Evolutionary conservation across 92 coral and sea anemone species (phyloP).

Genomic region (Epizoanthus illoricatus): DNA sequence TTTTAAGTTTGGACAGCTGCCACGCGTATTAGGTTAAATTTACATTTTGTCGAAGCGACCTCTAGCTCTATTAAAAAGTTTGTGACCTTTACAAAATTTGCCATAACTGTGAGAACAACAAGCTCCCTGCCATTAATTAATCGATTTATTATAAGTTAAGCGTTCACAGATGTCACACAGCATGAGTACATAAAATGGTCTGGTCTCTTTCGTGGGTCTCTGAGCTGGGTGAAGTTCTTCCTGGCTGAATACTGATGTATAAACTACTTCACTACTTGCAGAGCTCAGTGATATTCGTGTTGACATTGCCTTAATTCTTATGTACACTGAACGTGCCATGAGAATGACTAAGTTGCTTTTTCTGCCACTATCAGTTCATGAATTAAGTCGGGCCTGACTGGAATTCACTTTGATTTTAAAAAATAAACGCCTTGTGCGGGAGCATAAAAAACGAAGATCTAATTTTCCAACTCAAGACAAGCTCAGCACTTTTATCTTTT

Average conservation of each 20-base stretch:
- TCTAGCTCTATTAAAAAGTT: neutral
- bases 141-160: neutral
- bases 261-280: neutral
- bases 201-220: neutral
- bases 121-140: neutral
- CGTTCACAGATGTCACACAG: neutral
- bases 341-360: neutral
- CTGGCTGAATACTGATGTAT: neutral
- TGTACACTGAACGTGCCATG: neutral
- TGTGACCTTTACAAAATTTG: neutral
- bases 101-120: neutral
- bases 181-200: neutral
- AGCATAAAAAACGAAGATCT: too few species aligned
- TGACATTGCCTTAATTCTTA: neutral
- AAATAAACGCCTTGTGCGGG: too few species aligned
- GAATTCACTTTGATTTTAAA: neutral
- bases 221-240: neutral
- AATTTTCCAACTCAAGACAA: too few species aligned
- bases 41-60: neutral
- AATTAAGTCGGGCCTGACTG: neutral
- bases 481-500: too few species aligned
- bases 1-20: neutral
- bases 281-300: neutral
- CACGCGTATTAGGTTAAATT: slow-evolving; percentile 2
- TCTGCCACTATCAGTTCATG: neutral